Base-by-base conservation (phyloP, 2,888 invertebrate genomes). In the Drosophila leonis region DNA sequence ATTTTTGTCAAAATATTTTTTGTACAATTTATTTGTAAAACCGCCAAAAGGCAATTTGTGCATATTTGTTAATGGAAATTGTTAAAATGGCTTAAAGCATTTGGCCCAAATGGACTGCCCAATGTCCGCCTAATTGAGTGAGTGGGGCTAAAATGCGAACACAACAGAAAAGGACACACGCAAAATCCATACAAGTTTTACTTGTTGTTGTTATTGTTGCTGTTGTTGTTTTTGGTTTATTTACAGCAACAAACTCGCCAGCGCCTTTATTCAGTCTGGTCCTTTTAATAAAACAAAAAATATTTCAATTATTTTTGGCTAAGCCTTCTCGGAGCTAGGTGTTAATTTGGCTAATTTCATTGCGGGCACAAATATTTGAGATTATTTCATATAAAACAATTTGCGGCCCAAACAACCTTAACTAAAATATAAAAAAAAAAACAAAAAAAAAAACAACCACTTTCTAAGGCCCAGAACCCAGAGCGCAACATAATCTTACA, bases 41-140 rank as follows among this genome's bases (percentile, higher is more conserved):
- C 88, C 90, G 88, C 89, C 87, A 80, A 87, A 89, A 90, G 88
- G 85, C 90, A 90, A 88, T 79, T 83, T 88, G 75, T 78, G 84
- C 81, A 90, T 87, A 90, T 90, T 91, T 91, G 88, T 90, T 91
- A 91, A 91, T 84, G 84, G 84, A 89, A 90, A 91, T 92, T 91
- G 85, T 89, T 92, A 74, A 90, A 92, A 92, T 91, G 88, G 88
- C 71, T 83, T 76, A 72, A 73, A 83, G 75, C 78, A 80, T 85
- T 81, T 81, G 73, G 71, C 78, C 73, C 83, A 78, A 88, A 88
- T 42, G 18, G 51, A 46, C 77, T 54, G 61, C 55, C 63, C 48
- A 64, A 59, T 65, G 68, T 62, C 48, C 13, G 68, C 72, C 76
- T 83, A 83, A 78, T 83, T 87, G 83, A 87, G 90, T 90, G 83